Base-by-base conservation (phyloP, 1,140 invertebrate species). In the Lepidurus arcticus region DNA sequence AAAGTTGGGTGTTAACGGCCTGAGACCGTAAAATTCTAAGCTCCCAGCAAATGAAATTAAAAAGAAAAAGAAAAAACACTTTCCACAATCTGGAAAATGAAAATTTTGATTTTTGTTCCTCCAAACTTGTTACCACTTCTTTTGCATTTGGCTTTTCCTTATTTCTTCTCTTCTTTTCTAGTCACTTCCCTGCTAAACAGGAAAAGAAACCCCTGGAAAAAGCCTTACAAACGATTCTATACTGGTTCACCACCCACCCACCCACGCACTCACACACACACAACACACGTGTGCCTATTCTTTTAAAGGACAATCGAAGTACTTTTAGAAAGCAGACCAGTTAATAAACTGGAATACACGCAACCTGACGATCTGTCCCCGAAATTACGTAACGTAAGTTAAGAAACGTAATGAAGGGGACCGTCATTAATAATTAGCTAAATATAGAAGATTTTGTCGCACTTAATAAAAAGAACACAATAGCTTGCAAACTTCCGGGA, bases 1-100 rank as follows among this genome's bases (percentile, higher is more conserved):
- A 65, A 65, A 65, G 53, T 65, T 65, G 53, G 34, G 53, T 65
- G 53, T 65, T 65, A 65, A 65, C 53, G 53, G 53, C 53, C 53
- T 65, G 53, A 13, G 53, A 65, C 53, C 53, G 53, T 65, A 65
- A 65, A 65, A 65, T 65, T 65, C 13, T 65, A 13, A n/a, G 53
- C 53, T 9, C 53, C 21, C 21, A 4, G 53, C 53, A 65, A 21
- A n/a, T 65, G 53, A 65, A 34, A 34, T 34, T 34, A 34, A 34
- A 34, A 34, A 65, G 53, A 13, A 65, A 65, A 65, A 65, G 47
- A 65, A 65, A 65, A 47, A 47, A 21, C 21, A 24, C 0, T 24
- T 13, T 65, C 1, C 53, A 4, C 53, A 65, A 65, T 65, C 21
- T 65, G 53, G 53, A 65, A 65, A 65, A 65, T 65, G 8, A 65